phyloP scores from a whole-genome alignment of 2,113 vertebrate species.

The Semicossyphus pulcher region DNA sequence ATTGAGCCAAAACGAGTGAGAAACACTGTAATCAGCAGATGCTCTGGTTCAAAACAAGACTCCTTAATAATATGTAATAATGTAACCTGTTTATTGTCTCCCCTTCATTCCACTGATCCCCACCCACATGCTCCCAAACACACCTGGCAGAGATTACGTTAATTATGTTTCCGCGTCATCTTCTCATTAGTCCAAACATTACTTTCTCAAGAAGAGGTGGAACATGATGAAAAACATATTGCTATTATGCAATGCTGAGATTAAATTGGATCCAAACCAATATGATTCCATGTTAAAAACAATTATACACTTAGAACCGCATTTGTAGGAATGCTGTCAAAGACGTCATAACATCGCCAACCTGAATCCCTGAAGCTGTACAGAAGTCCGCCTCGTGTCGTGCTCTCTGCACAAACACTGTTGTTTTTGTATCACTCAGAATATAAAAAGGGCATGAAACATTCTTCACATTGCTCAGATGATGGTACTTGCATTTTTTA shows the following conservation, averaged over 20 bases:
- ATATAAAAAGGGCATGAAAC: slow-evolving; percentile 28
- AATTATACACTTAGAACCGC: not conserved
- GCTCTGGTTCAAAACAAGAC: not conserved
- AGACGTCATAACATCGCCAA: not conserved
- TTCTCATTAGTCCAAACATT: not conserved
- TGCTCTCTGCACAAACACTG: not conserved
- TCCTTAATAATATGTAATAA: not conserved
- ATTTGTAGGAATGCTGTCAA: not conserved
- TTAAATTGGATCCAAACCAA: not conserved
- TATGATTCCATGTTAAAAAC: not conserved
- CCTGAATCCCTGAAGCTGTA: not conserved
- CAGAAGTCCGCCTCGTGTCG: not conserved
- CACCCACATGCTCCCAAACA: no score
- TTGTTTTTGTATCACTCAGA: slow-evolving; percentile 4
- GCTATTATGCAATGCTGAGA: not conserved
- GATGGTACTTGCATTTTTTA: slow-evolving; percentile 26
- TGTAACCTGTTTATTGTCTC: no score
- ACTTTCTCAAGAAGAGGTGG: not conserved
- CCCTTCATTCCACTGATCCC: not conserved
- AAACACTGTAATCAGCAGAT: no score
- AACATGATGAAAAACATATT: not conserved
- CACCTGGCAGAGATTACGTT: not conserved
- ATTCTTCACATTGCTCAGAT: slow-evolving; percentile 57
- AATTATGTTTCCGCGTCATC: not conserved
- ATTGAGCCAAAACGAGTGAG: no score